These are phyloP conservation scores for Alethe castanea DNA, from an alignment of 2,113 vertebrate species.

Conservation along the genomic window DNA sequence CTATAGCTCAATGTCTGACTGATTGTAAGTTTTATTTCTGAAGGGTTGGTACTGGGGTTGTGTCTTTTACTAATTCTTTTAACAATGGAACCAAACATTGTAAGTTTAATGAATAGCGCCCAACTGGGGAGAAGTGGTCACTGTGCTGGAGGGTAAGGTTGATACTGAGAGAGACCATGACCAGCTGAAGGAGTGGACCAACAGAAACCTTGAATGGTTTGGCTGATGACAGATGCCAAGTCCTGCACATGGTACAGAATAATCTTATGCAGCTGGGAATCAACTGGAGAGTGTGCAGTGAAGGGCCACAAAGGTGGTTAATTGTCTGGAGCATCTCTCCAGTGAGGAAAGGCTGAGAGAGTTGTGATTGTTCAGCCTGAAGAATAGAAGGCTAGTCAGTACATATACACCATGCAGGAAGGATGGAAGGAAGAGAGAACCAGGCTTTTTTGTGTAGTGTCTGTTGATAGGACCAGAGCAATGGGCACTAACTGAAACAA, in stretches of 20 bases:
- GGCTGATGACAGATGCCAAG: not conserved
- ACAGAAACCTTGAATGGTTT: not conserved
- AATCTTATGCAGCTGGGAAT: not conserved
- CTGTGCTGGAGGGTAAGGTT: not conserved
- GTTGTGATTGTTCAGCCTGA: not conserved
- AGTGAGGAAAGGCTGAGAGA: not conserved
- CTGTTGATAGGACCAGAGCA: not conserved
- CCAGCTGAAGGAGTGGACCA: not conserved
- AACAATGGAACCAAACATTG: not conserved
- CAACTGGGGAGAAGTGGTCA: not conserved
- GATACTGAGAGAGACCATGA: not conserved
- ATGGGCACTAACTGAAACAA: not conserved
- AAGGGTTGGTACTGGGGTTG: not conserved
- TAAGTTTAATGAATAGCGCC: not conserved
- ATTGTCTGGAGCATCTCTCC: not conserved
- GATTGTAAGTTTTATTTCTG: not conserved
- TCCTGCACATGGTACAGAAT: not conserved
- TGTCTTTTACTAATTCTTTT: not conserved
- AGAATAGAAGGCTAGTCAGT: not conserved
- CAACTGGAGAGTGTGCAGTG: not conserved
- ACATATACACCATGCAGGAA: not conserved
- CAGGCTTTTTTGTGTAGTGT: not conserved
- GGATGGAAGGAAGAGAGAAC: not conserved
- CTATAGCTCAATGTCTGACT: not conserved
- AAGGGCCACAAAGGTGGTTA: not conserved